A percentile compares a stretch with the other conserved stretches of the same genome.
Conservation (phyloP, 2,113 vertebrate genomes). For the Elanoides forficatus region DNA sequence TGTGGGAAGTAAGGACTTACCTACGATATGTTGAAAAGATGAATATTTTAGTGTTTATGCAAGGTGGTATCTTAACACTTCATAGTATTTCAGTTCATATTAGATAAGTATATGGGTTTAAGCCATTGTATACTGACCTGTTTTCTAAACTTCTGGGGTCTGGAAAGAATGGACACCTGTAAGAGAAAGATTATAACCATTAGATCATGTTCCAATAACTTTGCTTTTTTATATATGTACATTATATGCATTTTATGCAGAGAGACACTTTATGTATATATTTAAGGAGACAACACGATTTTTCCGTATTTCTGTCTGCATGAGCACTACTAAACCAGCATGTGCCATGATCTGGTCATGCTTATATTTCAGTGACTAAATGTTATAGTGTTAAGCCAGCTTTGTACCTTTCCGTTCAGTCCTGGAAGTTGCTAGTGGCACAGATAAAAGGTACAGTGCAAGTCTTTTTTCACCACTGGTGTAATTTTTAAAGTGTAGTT, state of each 20-base stretch:
- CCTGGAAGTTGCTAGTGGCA: neutral
- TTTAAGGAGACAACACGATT: neutral
- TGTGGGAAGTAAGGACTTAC: neutral
- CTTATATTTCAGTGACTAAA: neutral
- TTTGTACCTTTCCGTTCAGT: neutral
- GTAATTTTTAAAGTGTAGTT: neutral
- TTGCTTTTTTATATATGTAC: neutral
- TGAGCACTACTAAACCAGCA: neutral
- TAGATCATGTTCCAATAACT: neutral
- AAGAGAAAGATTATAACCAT: neutral
- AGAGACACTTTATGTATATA: neutral
- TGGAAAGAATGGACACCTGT: neutral
- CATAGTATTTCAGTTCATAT: neutral
- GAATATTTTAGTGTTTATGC: neutral
- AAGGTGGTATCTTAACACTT: neutral
- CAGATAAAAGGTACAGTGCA: neutral
- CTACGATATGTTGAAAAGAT: neutral
- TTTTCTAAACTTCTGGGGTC: neutral
- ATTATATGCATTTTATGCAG: neutral
- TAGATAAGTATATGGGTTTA: neutral
- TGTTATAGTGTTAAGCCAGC: neutral
- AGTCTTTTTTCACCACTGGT: neutral
- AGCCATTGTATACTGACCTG: neutral
- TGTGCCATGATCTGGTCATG: neutral
- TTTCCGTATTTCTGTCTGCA: neutral